These are phyloP conservation scores for Eledone cirrhosa DNA, from an alignment of 2,888 invertebrate genomes.

Conservation along the genomic window DNA sequence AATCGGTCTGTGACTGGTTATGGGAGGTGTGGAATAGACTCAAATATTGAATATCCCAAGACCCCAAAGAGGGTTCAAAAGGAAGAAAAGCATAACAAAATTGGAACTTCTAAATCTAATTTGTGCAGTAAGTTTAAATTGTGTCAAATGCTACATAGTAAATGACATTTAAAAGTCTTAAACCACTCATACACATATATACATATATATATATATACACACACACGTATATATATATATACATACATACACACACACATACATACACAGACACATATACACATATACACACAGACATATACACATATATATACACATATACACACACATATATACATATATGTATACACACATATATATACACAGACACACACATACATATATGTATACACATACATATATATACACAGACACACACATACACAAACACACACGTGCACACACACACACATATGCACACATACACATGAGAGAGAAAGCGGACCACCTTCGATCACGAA, in stretches of 20 bases:
- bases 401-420: slow-evolving; percentile 28
- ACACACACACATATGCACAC: background rate
- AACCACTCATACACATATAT: background rate
- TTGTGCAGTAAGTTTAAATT: too few species aligned
- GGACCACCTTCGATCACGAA: too few species aligned
- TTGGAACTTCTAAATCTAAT: too few species aligned
- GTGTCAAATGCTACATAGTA: too few species aligned
- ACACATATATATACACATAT: background rate
- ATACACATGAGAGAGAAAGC: slow-evolving; percentile 5
- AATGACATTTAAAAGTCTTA: too few species aligned
- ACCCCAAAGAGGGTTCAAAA: too few species aligned
- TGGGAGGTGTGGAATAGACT: too few species aligned
- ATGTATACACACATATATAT: slow-evolving; percentile 6
- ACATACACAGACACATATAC: slow-evolving; percentile 23
- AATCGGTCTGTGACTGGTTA: too few species aligned
- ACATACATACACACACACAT: slow-evolving; percentile 21
- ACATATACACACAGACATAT: slow-evolving; percentile 5
- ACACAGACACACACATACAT: slow-evolving; percentile 28
- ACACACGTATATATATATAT: background rate
- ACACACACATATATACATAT: slow-evolving; percentile 9
- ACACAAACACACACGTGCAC: slow-evolving; percentile 29
- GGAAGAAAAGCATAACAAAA: too few species aligned
- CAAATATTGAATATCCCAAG: too few species aligned
- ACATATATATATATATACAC: background rate
- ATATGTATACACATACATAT: slow-evolving; percentile 28